phyloP scores from a whole-genome alignment of 64 coral and sea anemone species.

The Montipora capricornis region DNA sequence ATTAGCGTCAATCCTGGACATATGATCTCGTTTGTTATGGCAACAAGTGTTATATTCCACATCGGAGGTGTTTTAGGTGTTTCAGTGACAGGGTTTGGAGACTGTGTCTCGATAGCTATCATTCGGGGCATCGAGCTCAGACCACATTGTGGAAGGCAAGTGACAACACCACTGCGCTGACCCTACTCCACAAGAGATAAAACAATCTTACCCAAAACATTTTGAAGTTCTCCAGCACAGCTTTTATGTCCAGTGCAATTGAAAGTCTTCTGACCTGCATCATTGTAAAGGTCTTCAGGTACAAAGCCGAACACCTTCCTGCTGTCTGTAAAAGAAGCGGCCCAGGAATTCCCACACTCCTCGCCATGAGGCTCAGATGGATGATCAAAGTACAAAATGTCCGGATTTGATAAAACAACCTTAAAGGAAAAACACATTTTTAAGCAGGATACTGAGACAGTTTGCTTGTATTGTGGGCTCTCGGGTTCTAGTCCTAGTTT shows the following conservation, averaged over 20 bases:
- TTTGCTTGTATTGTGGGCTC: too few relatives aligned
- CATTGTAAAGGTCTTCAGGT: slow-evolving; percentile 53
- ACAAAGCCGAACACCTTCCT: slow-evolving; percentile 64
- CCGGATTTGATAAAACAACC: slow-evolving; percentile 72
- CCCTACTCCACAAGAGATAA: not conserved
- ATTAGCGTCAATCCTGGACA: too few relatives aligned
- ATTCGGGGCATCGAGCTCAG: too few relatives aligned
- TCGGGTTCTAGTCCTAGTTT: too few relatives aligned
- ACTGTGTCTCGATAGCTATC: too few relatives aligned
- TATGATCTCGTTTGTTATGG: too few relatives aligned
- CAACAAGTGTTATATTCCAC: too few relatives aligned
- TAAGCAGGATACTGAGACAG: not conserved
- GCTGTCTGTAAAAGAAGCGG: slow-evolving; percentile 56
- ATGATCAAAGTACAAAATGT: slow-evolving; percentile 72
- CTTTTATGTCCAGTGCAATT: slow-evolving; percentile 28
- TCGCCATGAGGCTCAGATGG: slow-evolving; percentile 69
- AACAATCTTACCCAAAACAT: not conserved
- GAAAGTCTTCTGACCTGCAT: not conserved
- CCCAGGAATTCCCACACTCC: slow-evolving; percentile 78
- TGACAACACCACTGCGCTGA: too few relatives aligned
- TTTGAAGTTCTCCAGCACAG: not conserved
- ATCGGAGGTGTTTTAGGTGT: too few relatives aligned
- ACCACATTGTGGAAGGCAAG: too few relatives aligned
- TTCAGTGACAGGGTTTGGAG: too few relatives aligned
- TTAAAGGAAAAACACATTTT: not conserved